A percentile compares a stretch with the other conserved stretches of the same genome.
Conservation (phyloP, 2,888 invertebrate species). For the Epirrhoe alternata region DNA sequence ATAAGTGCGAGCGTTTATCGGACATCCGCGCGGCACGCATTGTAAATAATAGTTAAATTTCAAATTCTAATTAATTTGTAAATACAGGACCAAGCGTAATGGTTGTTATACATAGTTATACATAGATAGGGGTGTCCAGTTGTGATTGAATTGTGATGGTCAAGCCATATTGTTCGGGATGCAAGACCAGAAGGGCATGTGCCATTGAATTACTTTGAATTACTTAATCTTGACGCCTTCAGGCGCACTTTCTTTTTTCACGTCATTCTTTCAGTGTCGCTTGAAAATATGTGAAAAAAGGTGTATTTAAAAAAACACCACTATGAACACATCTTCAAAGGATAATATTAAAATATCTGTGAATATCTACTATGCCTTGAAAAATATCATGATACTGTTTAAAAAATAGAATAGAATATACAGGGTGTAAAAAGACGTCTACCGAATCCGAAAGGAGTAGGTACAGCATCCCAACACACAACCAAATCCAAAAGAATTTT, state of each 20-base stretch:
- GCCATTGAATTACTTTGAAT: neutral
- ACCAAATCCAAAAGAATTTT: no score
- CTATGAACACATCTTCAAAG: neutral
- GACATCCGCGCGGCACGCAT: slow-evolving; percentile 36
- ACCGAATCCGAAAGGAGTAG: no score
- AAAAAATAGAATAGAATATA: no score
- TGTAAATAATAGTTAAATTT: slow-evolving; percentile 82
- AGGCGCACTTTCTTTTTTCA: no score
- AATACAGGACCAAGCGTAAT: slow-evolving; percentile 78
- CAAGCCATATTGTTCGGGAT: slow-evolving; percentile 21
- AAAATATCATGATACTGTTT: no score
- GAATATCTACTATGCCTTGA: neutral
- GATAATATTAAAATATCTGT: neutral
- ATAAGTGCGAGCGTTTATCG: neutral
- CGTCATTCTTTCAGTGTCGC: neutral
- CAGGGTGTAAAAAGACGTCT: no score
- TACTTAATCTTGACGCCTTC: neutral
- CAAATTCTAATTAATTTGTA: slow-evolving; percentile 69
- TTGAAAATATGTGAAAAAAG: neutral
- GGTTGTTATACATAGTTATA: slow-evolving; percentile 48
- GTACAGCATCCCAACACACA: no score
- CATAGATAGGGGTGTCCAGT: slow-evolving; percentile 60
- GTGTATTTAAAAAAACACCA: neutral
- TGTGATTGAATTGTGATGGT: slow-evolving; percentile 40
- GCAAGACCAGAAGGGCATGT: neutral